These are phyloP conservation scores for Meriones psammophilus DNA, from an alignment of 2,797 vertebrate genomes.

Conservation along the genomic window DNA sequence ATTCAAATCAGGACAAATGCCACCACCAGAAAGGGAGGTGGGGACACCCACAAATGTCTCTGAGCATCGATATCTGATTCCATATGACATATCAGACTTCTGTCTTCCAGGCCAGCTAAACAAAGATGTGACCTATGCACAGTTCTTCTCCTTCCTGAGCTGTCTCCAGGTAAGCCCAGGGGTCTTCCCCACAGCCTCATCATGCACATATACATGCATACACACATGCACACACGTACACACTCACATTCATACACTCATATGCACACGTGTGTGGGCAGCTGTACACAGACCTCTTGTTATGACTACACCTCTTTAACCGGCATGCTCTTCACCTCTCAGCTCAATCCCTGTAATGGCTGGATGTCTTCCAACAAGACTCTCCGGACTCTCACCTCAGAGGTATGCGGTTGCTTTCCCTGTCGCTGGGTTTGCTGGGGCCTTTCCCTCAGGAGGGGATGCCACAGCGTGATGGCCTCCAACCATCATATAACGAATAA, in stretches of 20 bases:
- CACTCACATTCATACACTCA: neutral
- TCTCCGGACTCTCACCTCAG: constrained; percentile 87
- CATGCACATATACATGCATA: neutral
- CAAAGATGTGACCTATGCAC: constrained; percentile 87
- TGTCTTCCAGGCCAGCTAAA: constrained; percentile 89
- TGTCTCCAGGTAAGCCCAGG: constrained; percentile 87
- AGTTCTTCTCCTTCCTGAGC: constrained; percentile 88
- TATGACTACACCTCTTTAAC: neutral
- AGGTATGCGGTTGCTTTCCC: constrained; percentile 77
- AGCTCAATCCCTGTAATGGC: constrained; percentile 88
- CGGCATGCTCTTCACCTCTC: constrained; percentile 15
- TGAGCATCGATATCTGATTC: rapidly evolving
- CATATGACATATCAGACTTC: neutral
- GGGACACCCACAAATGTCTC: neutral
- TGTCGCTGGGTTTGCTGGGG: neutral
- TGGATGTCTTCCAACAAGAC: constrained; percentile 90
- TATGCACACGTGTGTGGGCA: no score
- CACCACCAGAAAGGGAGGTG: neutral
- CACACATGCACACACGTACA: neutral
- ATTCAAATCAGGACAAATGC: neutral
- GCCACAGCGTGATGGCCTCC: neutral
- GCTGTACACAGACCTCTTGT: neutral
- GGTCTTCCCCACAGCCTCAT: neutral
- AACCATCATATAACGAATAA: neutral
- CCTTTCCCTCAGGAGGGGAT: neutral